Percentiles rank a stretch among this genome's conserved stretches.
Evolutionary conservation across 2,113 vertebrate species (phyloP).

Genomic region (Struthidea cinerea): DNA sequence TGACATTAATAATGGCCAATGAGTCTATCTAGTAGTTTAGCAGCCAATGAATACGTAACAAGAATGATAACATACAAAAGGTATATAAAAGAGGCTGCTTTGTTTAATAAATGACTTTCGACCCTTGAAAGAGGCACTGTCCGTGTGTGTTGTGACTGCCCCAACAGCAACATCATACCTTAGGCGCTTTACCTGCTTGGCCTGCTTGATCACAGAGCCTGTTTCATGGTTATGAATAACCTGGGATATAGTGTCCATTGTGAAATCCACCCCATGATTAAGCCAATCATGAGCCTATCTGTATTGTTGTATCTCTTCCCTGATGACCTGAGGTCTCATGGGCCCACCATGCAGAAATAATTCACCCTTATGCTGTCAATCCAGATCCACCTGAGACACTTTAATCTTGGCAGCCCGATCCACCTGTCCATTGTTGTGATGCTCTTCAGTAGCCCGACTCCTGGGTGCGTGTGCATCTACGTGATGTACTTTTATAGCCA

Average conservation of each 20-base stretch:
- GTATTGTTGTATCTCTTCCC: neutral
- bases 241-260: rapidly evolving
- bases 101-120: no score
- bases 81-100: no score
- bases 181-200: neutral
- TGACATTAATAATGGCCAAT: no score
- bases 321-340: neutral
- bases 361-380: neutral
- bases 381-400: no score
- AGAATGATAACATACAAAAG: no score
- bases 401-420: neutral
- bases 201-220: neutral
- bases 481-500: neutral
- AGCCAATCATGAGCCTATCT: no score
- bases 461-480: rapidly evolving
- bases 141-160: no score
- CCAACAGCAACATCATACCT: no score
- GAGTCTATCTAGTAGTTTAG: no score
- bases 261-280: neutral
- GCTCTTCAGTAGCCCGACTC: neutral
- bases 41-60: no score
- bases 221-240: neutral
- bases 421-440: neutral
- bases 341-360: neutral
- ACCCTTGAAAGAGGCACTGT: no score